Conservation (phyloP, 1,140 invertebrate species). For the Aphelenchoides fujianensis region DNA sequence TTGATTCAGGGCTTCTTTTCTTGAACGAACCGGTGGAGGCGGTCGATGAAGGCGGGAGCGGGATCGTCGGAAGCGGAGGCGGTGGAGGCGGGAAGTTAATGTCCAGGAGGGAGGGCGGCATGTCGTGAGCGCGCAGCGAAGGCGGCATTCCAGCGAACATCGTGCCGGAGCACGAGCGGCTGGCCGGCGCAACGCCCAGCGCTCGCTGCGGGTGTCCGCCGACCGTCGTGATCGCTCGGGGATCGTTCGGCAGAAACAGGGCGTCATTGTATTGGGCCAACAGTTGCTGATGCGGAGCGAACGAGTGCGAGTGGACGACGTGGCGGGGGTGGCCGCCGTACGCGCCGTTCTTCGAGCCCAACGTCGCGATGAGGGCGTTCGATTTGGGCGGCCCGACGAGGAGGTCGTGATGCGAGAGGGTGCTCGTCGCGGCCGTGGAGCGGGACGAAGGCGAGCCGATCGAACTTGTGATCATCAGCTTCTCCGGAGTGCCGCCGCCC, state of each 20-base stretch:
- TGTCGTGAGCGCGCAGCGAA: constrained; percentile 9
- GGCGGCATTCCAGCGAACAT: constrained; percentile 12
- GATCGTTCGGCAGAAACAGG: constrained; percentile 9
- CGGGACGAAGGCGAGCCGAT: constrained; percentile 14
- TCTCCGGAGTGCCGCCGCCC: background rate
- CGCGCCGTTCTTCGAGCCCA: background rate
- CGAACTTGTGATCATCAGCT: background rate
- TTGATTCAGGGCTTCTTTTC: too few species aligned
- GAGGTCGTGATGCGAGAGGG: background rate
- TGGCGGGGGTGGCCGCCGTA: constrained; percentile 9
- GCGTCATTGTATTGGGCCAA: constrained; percentile 7
- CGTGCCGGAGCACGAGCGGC: constrained; percentile 22
- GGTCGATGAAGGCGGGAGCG: constrained; percentile 11
- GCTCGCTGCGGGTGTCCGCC: background rate
- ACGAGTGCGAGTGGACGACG: constrained; percentile 11
- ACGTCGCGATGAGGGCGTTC: constrained; percentile 5
- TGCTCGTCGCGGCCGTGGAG: constrained; percentile 13
- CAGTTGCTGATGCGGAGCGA: constrained; percentile 6
- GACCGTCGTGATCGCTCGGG: background rate
- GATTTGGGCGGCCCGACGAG: background rate
- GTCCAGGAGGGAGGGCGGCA: constrained; percentile 35
- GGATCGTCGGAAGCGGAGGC: background rate
- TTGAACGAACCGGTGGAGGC: too few species aligned
- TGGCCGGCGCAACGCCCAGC: constrained; percentile 4
- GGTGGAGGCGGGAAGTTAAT: constrained; percentile 39